phyloP scores from a whole-genome alignment of 2,888 invertebrate genomes.

The Mimas tiliae region DNA sequence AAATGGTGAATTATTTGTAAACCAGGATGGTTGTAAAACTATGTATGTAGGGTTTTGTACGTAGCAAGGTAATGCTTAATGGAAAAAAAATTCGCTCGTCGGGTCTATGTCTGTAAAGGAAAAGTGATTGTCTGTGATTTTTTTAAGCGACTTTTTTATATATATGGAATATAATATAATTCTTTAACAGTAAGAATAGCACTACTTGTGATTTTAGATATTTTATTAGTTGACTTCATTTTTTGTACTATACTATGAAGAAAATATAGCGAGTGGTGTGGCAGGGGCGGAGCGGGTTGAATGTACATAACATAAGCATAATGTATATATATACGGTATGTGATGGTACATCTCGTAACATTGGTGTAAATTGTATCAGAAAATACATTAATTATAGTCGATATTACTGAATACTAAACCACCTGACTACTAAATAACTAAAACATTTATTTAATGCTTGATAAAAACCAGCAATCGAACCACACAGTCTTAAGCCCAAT shows the following conservation, averaged over 20 bases:
- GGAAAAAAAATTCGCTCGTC: slow-evolving; percentile 73
- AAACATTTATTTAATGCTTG: too few relatives aligned
- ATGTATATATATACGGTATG: slow-evolving; percentile 46
- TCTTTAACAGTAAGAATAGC: slow-evolving; percentile 85
- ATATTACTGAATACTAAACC: too few relatives aligned
- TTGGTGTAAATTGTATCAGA: slow-evolving; percentile 35
- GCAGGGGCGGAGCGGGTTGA: slow-evolving; percentile 71
- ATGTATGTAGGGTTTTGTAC: slow-evolving; percentile 82
- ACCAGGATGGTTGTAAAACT: slow-evolving; percentile 85
- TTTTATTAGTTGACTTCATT: slow-evolving; percentile 77
- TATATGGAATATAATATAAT: slow-evolving; percentile 80
- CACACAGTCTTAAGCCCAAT: too few relatives aligned
- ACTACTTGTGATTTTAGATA: slow-evolving; percentile 85
- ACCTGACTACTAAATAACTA: too few relatives aligned
- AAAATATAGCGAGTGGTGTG: slow-evolving; percentile 63
- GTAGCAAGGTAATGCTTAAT: slow-evolving; percentile 82
- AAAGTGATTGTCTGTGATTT: slow-evolving; percentile 86
- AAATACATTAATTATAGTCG: too few relatives aligned
- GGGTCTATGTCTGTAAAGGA: slow-evolving; percentile 83
- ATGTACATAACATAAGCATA: slow-evolving; percentile 67
- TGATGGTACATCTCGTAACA: slow-evolving; percentile 40
- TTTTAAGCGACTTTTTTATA: slow-evolving; percentile 86
- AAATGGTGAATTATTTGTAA: slow-evolving; percentile 67
- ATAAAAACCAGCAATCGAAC: too few relatives aligned
- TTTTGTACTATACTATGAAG: slow-evolving; percentile 75